These are phyloP conservation scores for Nomada fabriciana DNA, from an alignment of 2,888 invertebrate genomes.

Conservation along the genomic window DNA sequence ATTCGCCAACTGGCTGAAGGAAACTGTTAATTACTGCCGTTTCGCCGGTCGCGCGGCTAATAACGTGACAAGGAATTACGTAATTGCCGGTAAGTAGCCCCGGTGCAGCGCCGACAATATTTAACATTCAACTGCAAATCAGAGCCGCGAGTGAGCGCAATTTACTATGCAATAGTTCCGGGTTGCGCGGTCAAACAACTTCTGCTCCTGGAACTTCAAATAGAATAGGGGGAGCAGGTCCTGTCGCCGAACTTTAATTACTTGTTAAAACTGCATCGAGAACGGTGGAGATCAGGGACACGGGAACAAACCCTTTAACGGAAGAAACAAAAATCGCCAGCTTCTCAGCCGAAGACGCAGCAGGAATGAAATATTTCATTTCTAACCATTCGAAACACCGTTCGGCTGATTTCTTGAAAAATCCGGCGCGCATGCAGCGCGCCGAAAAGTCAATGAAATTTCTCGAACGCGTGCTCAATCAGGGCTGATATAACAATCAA, in stretches of 20 bases:
- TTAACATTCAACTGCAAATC: slow-evolving; percentile 41
- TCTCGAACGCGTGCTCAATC: slow-evolving; percentile 22
- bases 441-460: not conserved
- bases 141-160: slow-evolving; percentile 21
- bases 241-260: slow-evolving; percentile 44
- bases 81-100: not conserved
- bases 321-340: not conserved
- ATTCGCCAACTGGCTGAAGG: not conserved
- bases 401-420: not conserved
- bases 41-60: not conserved
- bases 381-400: not conserved
- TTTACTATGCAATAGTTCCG: slow-evolving; percentile 44
- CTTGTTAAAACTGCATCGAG: slow-evolving; percentile 23
- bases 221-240: slow-evolving; percentile 27
- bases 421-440: not conserved
- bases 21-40: not conserved
- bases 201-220: slow-evolving; percentile 40
- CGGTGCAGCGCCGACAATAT: slow-evolving; percentile 2
- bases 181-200: slow-evolving; percentile 42
- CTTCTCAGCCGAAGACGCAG: not conserved
- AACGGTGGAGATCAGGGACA: not conserved
- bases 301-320: not conserved
- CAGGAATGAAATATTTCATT: not conserved
- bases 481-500: slow-evolving; percentile 39
- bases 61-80: not conserved